Evolutionary conservation across 92 coral and sea anemone species (phyloP), one percentile per base, ranked within the genome.

Genomic region (Scolanthus callimorphus): DNA sequence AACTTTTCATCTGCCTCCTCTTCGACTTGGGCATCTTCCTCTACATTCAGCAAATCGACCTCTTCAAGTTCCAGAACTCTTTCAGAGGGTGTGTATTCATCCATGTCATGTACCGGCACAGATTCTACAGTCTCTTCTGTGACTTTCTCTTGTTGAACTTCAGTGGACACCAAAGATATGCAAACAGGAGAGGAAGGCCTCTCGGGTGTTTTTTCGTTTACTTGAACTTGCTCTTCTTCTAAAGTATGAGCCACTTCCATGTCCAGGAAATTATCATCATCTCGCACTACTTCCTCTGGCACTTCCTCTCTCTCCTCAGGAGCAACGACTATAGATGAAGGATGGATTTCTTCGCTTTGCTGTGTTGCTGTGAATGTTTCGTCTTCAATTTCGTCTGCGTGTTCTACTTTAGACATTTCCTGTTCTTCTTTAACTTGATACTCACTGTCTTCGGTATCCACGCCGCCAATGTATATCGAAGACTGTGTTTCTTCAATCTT

Each of bases 341-440:
- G 52, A 6, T 46, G 17, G 4, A 10, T 53, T 13, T 52, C 31
- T 0, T 58, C 63, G 6, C 6, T 1, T 22, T 73, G 39, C 15
- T 73, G 50, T 51, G 43, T 61, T 4, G 29, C 29, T 29, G 34
- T 72, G 21, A 49, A 28, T 47, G 27, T 51, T 25, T 55, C 25
- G 41, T 62, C 69, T n/a, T 20, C 23, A 12, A 29, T 53, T 15
- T 65, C 51, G 31, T 34, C 71, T 21, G 3, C 29, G 29, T 65
- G 49, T 23, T 51, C 50, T 0, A 51, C 23, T 25, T 63, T 39
- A 20, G n/a, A 27, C 25, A 2, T 4, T 56, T 66, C 51, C 56
- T 53, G 56, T 20, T 49, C 64, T 34, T 47, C 57, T 17, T 55
- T 54, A 2, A 23, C 44, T 27, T 2, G 39, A 38, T 29, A 48